These are phyloP conservation scores for Hyperoodon ampullatus DNA, from an alignment of 2,113 vertebrate species.

Conservation along the genomic window DNA sequence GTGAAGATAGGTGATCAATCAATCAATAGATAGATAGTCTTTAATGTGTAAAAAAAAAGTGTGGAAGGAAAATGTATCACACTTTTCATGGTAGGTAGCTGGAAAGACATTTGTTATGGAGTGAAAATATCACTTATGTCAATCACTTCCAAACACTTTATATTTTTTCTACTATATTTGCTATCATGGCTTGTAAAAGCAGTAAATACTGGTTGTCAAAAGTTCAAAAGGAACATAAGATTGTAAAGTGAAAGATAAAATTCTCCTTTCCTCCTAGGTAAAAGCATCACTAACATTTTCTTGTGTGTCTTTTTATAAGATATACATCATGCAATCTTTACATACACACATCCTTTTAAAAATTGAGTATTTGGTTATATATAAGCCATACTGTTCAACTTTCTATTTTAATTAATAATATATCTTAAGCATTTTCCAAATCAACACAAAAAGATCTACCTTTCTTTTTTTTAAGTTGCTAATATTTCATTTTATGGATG, in stretches of 20 bases:
- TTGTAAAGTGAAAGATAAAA: background rate
- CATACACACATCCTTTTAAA: background rate
- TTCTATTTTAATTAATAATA: background rate
- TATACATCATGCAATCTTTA: background rate
- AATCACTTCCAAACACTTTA: background rate
- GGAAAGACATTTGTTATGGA: background rate
- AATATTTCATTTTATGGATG: background rate
- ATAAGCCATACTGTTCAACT: background rate
- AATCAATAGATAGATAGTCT: background rate
- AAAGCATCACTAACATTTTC: background rate
- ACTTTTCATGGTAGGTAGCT: background rate
- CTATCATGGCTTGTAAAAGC: background rate
- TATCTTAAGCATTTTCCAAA: background rate
- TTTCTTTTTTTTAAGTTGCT: background rate
- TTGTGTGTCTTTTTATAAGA: background rate
- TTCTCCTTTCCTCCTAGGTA: background rate
- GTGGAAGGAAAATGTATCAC: background rate
- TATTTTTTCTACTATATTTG: background rate
- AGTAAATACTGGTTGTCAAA: background rate
- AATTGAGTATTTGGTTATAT: background rate
- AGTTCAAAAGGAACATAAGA: background rate
- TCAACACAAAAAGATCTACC: background rate
- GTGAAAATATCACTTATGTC: background rate
- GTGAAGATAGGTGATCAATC: background rate
- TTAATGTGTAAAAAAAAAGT: background rate